Evolutionary conservation across 2,888 invertebrate species (phyloP).

Genomic region (Agelastica alni): DNA sequence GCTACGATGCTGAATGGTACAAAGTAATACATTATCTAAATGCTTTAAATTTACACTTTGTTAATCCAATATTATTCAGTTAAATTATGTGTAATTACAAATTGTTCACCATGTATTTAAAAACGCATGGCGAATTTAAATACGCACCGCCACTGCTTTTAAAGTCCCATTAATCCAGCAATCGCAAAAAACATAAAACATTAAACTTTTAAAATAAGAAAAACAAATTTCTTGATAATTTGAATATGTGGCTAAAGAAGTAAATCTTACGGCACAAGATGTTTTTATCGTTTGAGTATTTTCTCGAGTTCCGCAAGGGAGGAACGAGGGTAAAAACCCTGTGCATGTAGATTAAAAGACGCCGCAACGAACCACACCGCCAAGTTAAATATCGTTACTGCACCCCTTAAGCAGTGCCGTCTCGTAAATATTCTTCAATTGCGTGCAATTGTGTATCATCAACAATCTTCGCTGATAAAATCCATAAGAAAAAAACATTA

Average conservation of each 20-base stretch:
- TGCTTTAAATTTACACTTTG: too few species aligned
- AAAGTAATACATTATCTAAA: too few species aligned
- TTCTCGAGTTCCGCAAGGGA: slow-evolving; percentile 53
- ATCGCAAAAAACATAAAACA: slow-evolving; percentile 42
- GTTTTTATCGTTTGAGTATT: slow-evolving; percentile 57
- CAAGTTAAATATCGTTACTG: slow-evolving; percentile 55
- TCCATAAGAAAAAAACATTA: too few species aligned
- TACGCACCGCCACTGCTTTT: slow-evolving; percentile 14
- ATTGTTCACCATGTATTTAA: too few species aligned
- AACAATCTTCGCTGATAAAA: too few species aligned
- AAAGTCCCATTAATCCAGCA: slow-evolving; percentile 36
- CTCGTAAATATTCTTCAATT: background rate
- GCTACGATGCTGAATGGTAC: too few species aligned
- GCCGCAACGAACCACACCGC: slow-evolving; percentile 50
- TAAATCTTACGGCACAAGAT: slow-evolving; percentile 60
- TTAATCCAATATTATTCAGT: too few species aligned
- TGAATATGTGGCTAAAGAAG: slow-evolving; percentile 59
- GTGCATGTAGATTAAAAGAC: slow-evolving; percentile 60
- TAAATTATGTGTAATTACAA: too few species aligned
- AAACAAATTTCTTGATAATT: slow-evolving; percentile 61
- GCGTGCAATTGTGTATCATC: background rate
- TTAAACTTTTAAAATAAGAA: slow-evolving; percentile 55
- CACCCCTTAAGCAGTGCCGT: slow-evolving; percentile 35
- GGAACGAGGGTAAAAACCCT: slow-evolving; percentile 54
- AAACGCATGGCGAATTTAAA: background rate